A percentile compares a stretch with the other conserved stretches of the same genome.
phyloP scores from a whole-genome alignment of 2,113 vertebrate genomes.

The Octodon degus region DNA sequence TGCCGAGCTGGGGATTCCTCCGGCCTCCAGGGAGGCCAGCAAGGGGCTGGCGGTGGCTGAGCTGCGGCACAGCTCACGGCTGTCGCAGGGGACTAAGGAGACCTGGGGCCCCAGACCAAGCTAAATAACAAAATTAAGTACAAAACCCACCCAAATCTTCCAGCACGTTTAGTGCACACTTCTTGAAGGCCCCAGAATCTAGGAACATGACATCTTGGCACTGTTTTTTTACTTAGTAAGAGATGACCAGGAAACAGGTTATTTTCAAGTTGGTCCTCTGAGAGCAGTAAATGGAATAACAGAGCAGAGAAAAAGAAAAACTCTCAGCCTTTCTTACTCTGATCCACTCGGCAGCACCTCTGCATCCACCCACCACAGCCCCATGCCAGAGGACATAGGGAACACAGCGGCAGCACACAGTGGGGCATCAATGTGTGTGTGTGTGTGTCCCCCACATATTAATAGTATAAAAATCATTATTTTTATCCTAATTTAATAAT shows the following conservation, averaged over 20 bases:
- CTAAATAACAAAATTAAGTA: background rate
- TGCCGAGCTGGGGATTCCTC: background rate
- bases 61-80: background rate
- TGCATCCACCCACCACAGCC: background rate
- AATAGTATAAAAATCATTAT: background rate
- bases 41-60: background rate
- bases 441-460: background rate
- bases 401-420: background rate
- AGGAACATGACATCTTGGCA: background rate
- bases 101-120: background rate
- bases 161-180: background rate
- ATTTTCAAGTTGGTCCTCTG: constrained; percentile 10
- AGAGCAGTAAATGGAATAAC: background rate
- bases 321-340: background rate
- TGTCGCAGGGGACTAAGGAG: background rate
- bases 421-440: background rate
- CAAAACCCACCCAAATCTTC: background rate
- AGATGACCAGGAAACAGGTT: background rate
- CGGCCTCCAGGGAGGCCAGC: background rate
- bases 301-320: background rate
- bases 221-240: background rate
- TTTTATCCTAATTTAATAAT: background rate
- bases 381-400: background rate
- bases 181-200: background rate
- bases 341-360: background rate